Evolutionary conservation across 1,140 invertebrate genomes (phyloP), one percentile per base, ranked within the genome.

Genomic region (Macrocentrus cingulum): DNA sequence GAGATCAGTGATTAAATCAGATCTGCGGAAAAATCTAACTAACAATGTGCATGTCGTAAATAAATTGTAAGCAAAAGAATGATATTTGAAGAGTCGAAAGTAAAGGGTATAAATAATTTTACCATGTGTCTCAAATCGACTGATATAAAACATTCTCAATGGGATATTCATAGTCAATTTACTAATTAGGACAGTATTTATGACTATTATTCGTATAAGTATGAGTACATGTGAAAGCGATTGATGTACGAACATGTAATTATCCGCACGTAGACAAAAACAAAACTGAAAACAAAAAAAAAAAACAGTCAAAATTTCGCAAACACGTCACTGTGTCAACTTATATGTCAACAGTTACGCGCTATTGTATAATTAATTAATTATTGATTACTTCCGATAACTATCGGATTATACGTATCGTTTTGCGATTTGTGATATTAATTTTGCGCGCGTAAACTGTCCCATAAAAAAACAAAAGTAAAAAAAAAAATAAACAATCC

Each of bases 161-260:
- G 68, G 68, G 66, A 79, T 72, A 68, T 75, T 70, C 69, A 77
- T 77, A 79, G 76, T 79, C 76, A 77, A 79, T 79, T 79, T 74
- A 76, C 68, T 63, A 70, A 63, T 75, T 76, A 77, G 73, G 67
- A 66, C 20, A 20, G 42, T 44, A 32, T 42, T 56, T 42, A n/a
- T 18, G 46, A 50, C 36, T 50, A 44, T 37, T 37, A 42, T 50
- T 56, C 44, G 37, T 37, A 50, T 56, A 56, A 61, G 48, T 56
- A 37, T 25, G 16, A 20, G 57, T 54, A 46, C 42, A 59, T 59
- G 36, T 22, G 23, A 52, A 23, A 22, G 22, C 19, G 11, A 50
- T 50, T 23, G 36, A 42, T 57, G 55, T 50, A 42, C 46, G 46
- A 50, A 57, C 36, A 45, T 56, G 54, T 56, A 56, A 56, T 56